phyloP scores from a whole-genome alignment of 2,113 vertebrate species.

The Oryzias woworae region DNA sequence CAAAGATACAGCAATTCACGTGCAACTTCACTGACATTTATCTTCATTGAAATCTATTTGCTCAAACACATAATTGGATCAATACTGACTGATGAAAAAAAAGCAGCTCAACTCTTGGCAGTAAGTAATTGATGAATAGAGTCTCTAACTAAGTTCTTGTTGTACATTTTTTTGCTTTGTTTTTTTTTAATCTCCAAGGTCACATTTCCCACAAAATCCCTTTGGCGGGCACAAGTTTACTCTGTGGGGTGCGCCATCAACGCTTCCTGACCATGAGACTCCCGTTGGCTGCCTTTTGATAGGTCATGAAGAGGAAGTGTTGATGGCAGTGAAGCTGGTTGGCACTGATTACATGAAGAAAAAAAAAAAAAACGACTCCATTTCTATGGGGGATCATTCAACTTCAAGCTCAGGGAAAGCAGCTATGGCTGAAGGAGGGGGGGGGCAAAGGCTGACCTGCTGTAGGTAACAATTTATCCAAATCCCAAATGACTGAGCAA shows the following conservation, averaged over 20 bases:
- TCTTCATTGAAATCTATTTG: not conserved
- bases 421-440: constrained; percentile 27
- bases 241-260: constrained; percentile 23
- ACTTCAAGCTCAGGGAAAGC: constrained; percentile 52
- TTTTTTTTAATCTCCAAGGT: not conserved
- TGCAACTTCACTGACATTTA: not conserved
- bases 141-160: constrained; percentile 33
- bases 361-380: constrained; percentile 65
- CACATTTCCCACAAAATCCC: constrained; percentile 16
- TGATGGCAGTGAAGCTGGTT: constrained; percentile 23
- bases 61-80: not conserved
- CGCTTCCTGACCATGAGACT: constrained; percentile 56
- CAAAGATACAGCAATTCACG: not conserved
- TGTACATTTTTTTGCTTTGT: constrained; percentile 11
- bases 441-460: constrained; percentile 67
- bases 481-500: constrained; percentile 76
- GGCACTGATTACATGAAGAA: constrained; percentile 51
- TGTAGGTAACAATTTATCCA: constrained; percentile 78
- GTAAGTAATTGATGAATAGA: constrained; percentile 18
- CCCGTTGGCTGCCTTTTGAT: constrained; percentile 31
- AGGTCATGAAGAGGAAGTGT: constrained; percentile 35
- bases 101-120: not conserved
- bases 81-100: not conserved
- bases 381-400: constrained; percentile 74
- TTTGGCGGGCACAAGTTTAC: constrained; percentile 26